Conservation (phyloP, 2,113 vertebrate species). For the Tautogolabrus adspersus region DNA sequence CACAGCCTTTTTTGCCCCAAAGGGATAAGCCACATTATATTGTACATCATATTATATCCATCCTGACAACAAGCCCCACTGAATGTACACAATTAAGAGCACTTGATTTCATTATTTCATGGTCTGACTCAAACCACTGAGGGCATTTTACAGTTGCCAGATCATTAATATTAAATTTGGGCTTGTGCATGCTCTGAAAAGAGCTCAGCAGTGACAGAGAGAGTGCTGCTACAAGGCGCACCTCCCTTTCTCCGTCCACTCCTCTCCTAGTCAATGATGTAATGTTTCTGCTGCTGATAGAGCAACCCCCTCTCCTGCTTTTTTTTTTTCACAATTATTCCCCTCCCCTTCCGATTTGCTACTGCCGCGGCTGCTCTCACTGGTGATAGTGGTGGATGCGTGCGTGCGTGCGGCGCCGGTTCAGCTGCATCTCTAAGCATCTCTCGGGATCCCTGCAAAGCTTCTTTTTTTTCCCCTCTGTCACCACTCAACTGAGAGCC, state of each 20-base stretch:
- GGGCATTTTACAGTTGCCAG: slow-evolving; percentile 57
- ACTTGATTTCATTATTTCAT: slow-evolving; percentile 58
- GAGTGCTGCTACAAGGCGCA: slow-evolving; percentile 67
- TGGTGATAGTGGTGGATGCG: slow-evolving; percentile 64
- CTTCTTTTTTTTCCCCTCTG: slow-evolving; percentile 63
- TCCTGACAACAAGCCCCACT: slow-evolving; percentile 55
- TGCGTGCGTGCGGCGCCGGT: slow-evolving; percentile 70
- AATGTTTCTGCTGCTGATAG: slow-evolving; percentile 82
- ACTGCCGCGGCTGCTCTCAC: slow-evolving; percentile 64
- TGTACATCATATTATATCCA: slow-evolving; percentile 53
- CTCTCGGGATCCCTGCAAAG: slow-evolving; percentile 82
- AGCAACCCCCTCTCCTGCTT: slow-evolving; percentile 75
- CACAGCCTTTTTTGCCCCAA: slow-evolving; percentile 48
- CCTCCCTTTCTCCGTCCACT: slow-evolving; percentile 75
- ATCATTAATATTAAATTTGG: slow-evolving; percentile 74
- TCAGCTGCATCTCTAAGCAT: slow-evolving; percentile 78
- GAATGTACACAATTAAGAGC: slow-evolving; percentile 51
- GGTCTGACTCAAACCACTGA: slow-evolving; percentile 41
- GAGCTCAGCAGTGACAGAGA: slow-evolving; percentile 65
- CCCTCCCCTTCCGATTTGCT: slow-evolving; percentile 74
- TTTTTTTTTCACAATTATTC: slow-evolving; percentile 45
- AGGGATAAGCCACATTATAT: slow-evolving; percentile 52
- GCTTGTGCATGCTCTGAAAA: slow-evolving; percentile 36
- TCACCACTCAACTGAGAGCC: slow-evolving; percentile 59
- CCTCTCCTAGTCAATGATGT: slow-evolving; percentile 84